Evolutionary conservation across 2,888 invertebrate species (phyloP), one percentile per base, ranked within the genome.

Genomic region (Aquatica leii): DNA sequence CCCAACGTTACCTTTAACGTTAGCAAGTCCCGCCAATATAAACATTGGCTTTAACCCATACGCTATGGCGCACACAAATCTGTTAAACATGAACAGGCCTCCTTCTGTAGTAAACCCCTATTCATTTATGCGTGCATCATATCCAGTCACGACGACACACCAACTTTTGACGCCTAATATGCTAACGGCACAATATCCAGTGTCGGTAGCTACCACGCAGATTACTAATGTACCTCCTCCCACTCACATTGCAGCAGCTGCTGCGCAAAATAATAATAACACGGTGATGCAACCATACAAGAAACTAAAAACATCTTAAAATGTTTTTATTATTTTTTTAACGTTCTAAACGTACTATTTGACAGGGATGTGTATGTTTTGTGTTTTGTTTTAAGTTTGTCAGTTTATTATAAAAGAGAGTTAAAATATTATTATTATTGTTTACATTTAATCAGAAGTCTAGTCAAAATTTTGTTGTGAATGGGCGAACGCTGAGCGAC

Each of bases 261-360:
- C 83, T 79, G 85, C 85, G 18, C 78, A 78, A 41, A 76, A 80
- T 56, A 80, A 82, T 72, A 83, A 83, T 72, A 82, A 82, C 69
- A 83, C 83, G 70, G 87, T 88, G 17, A 86, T 92, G 79, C 93
- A 93, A 81, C 94, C 94, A 62, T 94, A 92, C 84, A 94, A 94
- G 84, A 94, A 94, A 85, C 90, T 94, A 89, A 94, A 94, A 85
- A 94, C 94, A 76, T 93, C 90, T 80, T 91, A 90, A 85, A 77
- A 67, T 57, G 53, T 20, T 12, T 12, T 41, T 14, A 24, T n/a
- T n/a, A 40, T 34, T 49, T 49, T 40, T 31, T 48, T 46, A 56
- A n/a, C 21, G 24, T 53, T 51, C 43, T 17, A 51, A 24, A 24
- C 24, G 24, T 24, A 24, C 24, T 15, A 11, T 15, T 41, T 43